phyloP scores from a whole-genome alignment of 35 echinoderm and acorn worm species.

The Holothuria glaberrima region DNA sequence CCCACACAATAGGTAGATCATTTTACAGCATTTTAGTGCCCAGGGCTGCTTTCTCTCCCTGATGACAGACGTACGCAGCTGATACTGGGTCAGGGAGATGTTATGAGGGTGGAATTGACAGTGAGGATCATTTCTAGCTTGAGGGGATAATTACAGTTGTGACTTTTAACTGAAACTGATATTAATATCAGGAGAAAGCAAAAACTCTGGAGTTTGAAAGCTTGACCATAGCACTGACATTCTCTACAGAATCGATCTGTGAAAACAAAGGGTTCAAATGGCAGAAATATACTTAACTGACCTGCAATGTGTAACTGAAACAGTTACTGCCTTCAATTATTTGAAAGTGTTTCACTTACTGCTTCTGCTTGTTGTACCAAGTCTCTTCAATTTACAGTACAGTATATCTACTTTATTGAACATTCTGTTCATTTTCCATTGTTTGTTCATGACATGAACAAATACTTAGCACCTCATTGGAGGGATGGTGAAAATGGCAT shows the following conservation, averaged over 20 bases:
- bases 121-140: constrained; percentile 15
- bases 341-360: no score
- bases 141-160: constrained; percentile 29
- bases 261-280: no score
- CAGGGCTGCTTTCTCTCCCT: not conserved
- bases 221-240: not conserved
- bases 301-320: no score
- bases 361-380: no score
- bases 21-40: constrained; percentile 3
- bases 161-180: constrained; percentile 26
- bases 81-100: constrained; percentile 6
- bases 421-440: no score
- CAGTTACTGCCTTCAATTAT: no score
- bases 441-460: no score
- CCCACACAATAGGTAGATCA: constrained; percentile 29
- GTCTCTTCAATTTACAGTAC: no score
- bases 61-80: constrained; percentile 2
- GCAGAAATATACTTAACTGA: no score
- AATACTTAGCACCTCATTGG: no score
- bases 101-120: constrained; percentile 5
- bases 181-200: not conserved
- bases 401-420: no score
- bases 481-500: no score
- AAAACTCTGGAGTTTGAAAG: not conserved
- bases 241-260: not conserved